A percentile compares a stretch with the other conserved stretches of the same genome.
Evolutionary conservation across 2,113 vertebrate genomes (phyloP).

Genomic region (Lethenteron reissneri): DNA sequence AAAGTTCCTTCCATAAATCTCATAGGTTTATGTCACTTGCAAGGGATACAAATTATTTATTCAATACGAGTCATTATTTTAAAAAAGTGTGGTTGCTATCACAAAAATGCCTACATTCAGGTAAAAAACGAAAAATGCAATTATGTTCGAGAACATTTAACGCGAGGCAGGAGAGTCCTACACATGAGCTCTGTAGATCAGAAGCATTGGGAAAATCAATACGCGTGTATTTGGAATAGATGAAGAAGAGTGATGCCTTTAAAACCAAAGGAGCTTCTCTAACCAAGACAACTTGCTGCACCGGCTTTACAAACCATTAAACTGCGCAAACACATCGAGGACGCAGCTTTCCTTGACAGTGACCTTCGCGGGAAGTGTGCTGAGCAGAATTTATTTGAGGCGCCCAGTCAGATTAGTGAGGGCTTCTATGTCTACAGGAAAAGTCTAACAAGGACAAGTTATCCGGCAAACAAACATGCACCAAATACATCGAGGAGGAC

Average conservation of each 20-base stretch:
- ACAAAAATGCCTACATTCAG: too few species aligned
- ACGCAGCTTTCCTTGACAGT: background rate
- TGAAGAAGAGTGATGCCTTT: slow-evolving; percentile 6
- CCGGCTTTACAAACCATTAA: slow-evolving; percentile 6
- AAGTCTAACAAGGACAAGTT: background rate
- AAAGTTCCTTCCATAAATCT: too few species aligned
- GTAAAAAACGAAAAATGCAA: too few species aligned
- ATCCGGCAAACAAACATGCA: background rate
- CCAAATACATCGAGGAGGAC: slow-evolving; percentile 2
- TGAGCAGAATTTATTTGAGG: slow-evolving; percentile 2
- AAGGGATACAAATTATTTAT: too few species aligned
- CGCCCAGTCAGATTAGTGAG: background rate
- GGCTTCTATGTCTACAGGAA: background rate
- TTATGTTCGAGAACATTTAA: too few species aligned
- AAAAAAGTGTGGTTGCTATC: too few species aligned
- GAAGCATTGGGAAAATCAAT: slow-evolving; percentile 1
- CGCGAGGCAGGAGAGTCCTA: too few species aligned
- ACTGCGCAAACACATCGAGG: background rate
- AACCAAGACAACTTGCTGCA: slow-evolving; percentile 2
- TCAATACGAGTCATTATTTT: too few species aligned
- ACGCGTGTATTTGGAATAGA: background rate
- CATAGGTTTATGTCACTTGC: too few species aligned
- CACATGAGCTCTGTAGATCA: background rate
- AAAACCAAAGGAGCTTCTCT: slow-evolving; percentile 1
- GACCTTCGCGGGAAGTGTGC: slow-evolving; percentile 4